phyloP scores from a whole-genome alignment of 1,140 invertebrate species.

The Maconellicoccus hirsutus region DNA sequence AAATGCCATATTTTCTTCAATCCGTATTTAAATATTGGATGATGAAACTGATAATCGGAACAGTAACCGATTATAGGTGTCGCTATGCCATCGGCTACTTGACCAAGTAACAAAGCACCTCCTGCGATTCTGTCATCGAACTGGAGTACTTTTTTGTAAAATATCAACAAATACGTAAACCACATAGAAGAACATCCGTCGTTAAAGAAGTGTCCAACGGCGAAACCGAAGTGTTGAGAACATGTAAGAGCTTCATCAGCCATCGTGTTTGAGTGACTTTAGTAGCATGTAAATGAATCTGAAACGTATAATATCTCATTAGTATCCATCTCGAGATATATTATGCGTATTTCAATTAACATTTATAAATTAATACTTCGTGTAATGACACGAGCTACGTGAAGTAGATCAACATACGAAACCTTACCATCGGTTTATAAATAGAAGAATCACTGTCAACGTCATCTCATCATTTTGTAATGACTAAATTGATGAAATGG shows the following conservation, averaged over 20 bases:
- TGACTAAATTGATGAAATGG: too few species aligned
- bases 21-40: constrained; percentile 55
- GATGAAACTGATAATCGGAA: constrained; percentile 59
- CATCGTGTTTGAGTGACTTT: too few species aligned
- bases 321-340: too few species aligned
- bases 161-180: constrained; percentile 91
- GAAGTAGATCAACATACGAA: too few species aligned
- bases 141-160: constrained; percentile 48
- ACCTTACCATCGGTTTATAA: too few species aligned
- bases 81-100: constrained; percentile 76
- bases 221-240: constrained; percentile 37
- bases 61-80: constrained; percentile 82
- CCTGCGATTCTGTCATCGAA: constrained; percentile 62
- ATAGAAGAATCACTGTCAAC: too few species aligned
- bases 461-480: too few species aligned
- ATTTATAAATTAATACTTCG: too few species aligned
- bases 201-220: constrained; percentile 79
- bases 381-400: too few species aligned
- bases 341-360: too few species aligned
- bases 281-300: too few species aligned
- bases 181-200: constrained; percentile 93
- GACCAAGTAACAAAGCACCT: constrained; percentile 66
- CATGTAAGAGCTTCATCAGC: not conserved
- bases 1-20: constrained; percentile 85
- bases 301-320: too few species aligned